Base-by-base conservation (phyloP, 2,113 vertebrate species). In the Corapipo altera region DNA sequence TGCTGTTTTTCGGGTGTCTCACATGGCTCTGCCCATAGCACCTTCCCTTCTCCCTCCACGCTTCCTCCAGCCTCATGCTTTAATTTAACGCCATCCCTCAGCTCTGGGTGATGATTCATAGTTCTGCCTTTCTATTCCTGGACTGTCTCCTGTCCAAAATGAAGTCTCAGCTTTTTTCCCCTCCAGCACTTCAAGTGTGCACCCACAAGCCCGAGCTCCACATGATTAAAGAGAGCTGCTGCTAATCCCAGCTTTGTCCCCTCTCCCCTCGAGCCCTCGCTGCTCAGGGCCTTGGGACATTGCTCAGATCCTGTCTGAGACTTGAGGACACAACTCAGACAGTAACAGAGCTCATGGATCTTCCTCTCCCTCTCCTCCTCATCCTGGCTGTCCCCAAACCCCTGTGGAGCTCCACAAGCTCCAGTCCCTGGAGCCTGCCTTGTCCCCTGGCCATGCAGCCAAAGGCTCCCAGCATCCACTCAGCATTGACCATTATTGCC, bases 91-190 rank as follows among this genome's bases (percentile, higher is more conserved):
- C 78, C 94, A 88, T 78, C 82, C 70, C 90, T 82, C 82, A 75
- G 85, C 85, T 85, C 88, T 5, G 8, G 22, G 64, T 51, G 93
- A 96, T 96, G 96, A 96, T 95, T 96, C 94, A 95, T 82, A 82
- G 75, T 58, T 92, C 94, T 96, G 94, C 85, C 81, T 92, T 95
- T 95, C 96, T 96, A 96, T 96, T 96, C 88, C 93, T 95, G 91
- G 85, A 88, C 93, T 79, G 74, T 79, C 96, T 96, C 75, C 88
- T 96, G 93, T 96, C 96, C 96, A 96, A 96, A 95, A 85, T 51
- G 93, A 96, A 96, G 74, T 27, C 93, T 93, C 94, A 92, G 94
- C 93, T 96, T 92, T 74, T 90, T 91, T 80, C 74, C 78, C 85
- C 66, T 95, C 85, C 88, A 85, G 85, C 78, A 82, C 72, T 85